Conservation (phyloP, 2,888 invertebrate species). For the Blastobasis adustella region DNA sequence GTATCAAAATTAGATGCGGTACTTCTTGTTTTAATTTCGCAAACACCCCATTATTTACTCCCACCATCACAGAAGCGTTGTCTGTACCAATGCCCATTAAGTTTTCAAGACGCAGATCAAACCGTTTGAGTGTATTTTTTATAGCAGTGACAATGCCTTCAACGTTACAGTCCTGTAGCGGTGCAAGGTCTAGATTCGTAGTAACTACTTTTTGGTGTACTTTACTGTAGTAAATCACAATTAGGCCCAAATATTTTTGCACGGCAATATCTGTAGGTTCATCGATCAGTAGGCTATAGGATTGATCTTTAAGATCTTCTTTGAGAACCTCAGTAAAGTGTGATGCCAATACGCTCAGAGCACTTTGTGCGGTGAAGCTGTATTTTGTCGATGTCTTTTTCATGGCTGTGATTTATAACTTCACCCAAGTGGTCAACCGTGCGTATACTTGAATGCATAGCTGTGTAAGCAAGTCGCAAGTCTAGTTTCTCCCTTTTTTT, state of each 20-base stretch:
- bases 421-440: too few species aligned
- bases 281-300: conserved; percentile 15
- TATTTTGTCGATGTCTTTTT: too few species aligned
- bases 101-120: conserved; percentile 11
- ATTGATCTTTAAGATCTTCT: conserved; percentile 14
- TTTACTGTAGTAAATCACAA: conserved; percentile 14
- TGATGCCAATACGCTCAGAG: conserved; percentile 7
- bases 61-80: too few species aligned
- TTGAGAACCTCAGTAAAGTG: conserved; percentile 8
- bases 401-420: too few species aligned
- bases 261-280: conserved; percentile 16
- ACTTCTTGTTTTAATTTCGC: too few species aligned
- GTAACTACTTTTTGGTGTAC: conserved; percentile 10
- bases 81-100: too few species aligned
- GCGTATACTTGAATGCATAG: too few species aligned
- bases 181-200: conserved; percentile 10
- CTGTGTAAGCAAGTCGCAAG: too few species aligned
- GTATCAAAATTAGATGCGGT: too few species aligned
- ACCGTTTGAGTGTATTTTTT: conserved; percentile 11
- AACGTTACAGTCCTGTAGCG: conserved; percentile 10
- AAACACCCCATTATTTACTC: too few species aligned
- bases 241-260: conserved; percentile 13
- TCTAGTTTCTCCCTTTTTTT: too few species aligned
- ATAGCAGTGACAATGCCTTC: conserved; percentile 12
- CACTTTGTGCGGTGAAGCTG: too few species aligned